phyloP scores from a whole-genome alignment of 1,140 invertebrate genomes.

The Apis mellifera region DNA sequence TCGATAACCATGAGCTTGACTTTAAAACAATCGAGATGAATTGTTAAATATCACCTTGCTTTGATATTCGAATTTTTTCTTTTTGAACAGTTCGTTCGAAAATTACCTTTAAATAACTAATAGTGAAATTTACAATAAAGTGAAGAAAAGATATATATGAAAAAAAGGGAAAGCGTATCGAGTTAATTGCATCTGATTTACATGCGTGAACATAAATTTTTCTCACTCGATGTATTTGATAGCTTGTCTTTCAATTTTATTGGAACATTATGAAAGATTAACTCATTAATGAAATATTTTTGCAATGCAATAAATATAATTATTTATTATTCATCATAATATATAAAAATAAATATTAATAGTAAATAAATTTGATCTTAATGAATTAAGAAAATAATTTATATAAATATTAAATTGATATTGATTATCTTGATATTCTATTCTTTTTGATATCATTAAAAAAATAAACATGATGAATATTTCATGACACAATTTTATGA shows the following conservation, averaged over 20 bases:
- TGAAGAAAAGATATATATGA: not conserved
- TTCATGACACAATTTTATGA: too few relatives aligned
- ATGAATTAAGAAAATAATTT: too few relatives aligned
- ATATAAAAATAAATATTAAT: too few relatives aligned
- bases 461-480: too few relatives aligned
- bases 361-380: too few relatives aligned
- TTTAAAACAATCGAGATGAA: not conserved
- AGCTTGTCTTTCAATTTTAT: not conserved
- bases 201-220: not conserved
- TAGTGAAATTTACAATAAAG: not conserved
- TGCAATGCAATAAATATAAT: too few relatives aligned
- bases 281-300: too few relatives aligned
- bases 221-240: not conserved
- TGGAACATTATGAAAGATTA: not conserved
- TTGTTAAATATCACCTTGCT: not conserved
- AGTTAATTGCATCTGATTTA: not conserved
- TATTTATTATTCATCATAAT: too few relatives aligned
- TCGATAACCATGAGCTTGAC: slow-evolving; percentile 47
- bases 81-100: not conserved
- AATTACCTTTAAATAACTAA: not conserved
- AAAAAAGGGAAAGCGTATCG: not conserved
- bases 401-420: too few relatives aligned
- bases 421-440: too few relatives aligned
- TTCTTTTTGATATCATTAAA: too few relatives aligned
- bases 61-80: not conserved